phyloP scores from a whole-genome alignment of 2,888 invertebrate species.

The Dione vanillae region DNA sequence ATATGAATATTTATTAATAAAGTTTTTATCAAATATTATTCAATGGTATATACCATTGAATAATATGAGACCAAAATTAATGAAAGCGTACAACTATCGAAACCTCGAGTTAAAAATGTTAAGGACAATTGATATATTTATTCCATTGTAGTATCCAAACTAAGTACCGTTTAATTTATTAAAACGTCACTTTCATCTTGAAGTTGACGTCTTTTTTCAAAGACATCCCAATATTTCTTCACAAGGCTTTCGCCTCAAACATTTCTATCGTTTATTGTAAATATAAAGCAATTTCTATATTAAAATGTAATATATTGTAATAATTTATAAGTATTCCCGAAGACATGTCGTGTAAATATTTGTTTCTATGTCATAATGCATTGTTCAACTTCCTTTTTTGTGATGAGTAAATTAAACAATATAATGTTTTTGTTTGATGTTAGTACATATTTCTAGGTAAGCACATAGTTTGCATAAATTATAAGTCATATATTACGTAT shows the following conservation, averaged over 20 bases:
- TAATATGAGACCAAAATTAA: too few species aligned
- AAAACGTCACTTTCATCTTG: slow-evolving; percentile 14
- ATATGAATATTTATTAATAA: too few species aligned
- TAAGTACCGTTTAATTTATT: not conserved
- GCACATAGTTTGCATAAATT: too few species aligned
- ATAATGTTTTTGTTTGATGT: not conserved
- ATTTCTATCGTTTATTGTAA: not conserved
- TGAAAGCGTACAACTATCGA: too few species aligned
- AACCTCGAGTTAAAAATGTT: too few species aligned
- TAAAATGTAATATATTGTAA: slow-evolving; percentile 11
- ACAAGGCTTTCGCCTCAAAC: not conserved
- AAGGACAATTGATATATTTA: too few species aligned
- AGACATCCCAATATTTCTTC: not conserved
- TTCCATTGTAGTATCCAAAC: not conserved
- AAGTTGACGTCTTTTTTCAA: slow-evolving; percentile 7
- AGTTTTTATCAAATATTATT: too few species aligned
- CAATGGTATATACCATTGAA: too few species aligned
- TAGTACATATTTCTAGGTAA: slow-evolving; percentile 13
- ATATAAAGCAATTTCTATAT: not conserved
- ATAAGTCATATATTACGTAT: slow-evolving; percentile 65
- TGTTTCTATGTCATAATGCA: not conserved
- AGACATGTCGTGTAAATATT: not conserved
- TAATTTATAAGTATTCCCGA: too few species aligned
- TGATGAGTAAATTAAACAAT: slow-evolving; percentile 11
- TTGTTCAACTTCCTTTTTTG: not conserved